Evolutionary conservation across 2,797 vertebrate species (phyloP).

Genomic region (Aldrovandia affinis): DNA sequence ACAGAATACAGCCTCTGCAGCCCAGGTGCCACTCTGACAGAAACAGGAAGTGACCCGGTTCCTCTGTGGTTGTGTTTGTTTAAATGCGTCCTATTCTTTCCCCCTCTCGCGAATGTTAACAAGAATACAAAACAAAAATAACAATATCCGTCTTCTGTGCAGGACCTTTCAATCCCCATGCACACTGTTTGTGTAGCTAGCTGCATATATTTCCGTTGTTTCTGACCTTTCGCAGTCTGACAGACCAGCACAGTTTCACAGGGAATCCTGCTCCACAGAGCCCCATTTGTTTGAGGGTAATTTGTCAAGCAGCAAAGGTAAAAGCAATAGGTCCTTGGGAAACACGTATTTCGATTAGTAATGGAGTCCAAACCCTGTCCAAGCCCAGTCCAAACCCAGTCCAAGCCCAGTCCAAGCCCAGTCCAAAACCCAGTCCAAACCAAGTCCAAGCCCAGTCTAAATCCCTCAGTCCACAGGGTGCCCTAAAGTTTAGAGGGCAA

Average conservation of each 20-base stretch:
- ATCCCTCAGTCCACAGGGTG: too few relatives aligned
- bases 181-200: background rate
- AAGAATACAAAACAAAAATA: background rate
- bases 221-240: background rate
- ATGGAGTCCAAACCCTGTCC: background rate
- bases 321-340: background rate
- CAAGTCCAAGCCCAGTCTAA: too few relatives aligned
- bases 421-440: too few relatives aligned
- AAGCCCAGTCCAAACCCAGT: too few relatives aligned
- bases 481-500: too few relatives aligned
- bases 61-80: too few relatives aligned
- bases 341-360: background rate
- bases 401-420: too few relatives aligned
- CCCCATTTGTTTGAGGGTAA: background rate
- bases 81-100: too few relatives aligned
- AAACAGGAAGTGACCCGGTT: too few relatives aligned
- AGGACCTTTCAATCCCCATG: background rate
- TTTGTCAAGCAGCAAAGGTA: background rate
- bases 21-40: too few relatives aligned
- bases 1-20: too few relatives aligned
- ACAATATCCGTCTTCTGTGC: background rate
- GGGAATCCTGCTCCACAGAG: too few relatives aligned
- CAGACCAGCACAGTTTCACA: background rate
- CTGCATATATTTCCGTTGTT: background rate
- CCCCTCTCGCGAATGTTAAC: background rate